Conservation (phyloP, 1,140 invertebrate genomes). For the Cotesia typhae region DNA sequence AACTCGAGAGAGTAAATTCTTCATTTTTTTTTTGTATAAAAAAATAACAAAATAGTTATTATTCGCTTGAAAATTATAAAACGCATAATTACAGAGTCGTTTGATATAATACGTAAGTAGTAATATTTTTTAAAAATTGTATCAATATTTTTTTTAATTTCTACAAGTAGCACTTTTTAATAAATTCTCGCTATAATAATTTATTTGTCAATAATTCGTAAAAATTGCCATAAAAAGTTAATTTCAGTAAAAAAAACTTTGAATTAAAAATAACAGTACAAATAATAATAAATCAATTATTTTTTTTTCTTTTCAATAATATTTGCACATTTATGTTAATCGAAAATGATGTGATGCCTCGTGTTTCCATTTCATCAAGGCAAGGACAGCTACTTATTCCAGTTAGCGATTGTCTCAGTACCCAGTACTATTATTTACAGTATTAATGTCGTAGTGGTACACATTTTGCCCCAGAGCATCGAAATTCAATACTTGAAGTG, state of each 20-base stretch:
- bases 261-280: background rate
- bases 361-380: background rate
- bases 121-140: background rate
- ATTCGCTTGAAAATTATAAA: too few relatives aligned
- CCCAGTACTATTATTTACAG: conserved; percentile 36
- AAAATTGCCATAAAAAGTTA: too few relatives aligned
- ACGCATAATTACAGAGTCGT: background rate
- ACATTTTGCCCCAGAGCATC: conserved; percentile 24
- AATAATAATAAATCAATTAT: background rate
- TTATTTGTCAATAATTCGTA: too few relatives aligned
- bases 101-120: background rate
- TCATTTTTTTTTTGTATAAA: too few relatives aligned
- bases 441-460: conserved; percentile 7
- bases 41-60: too few relatives aligned
- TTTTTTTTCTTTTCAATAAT: background rate
- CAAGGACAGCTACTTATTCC: background rate
- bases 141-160: too few relatives aligned
- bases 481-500: conserved; percentile 41
- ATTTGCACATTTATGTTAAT: background rate
- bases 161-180: background rate
- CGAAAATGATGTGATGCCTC: background rate
- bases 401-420: conserved; percentile 32
- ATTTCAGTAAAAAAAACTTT: too few relatives aligned
- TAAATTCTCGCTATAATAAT: background rate
- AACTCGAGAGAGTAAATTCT: too few relatives aligned